These are phyloP conservation scores for Thaumatotibia leucotreta DNA, from an alignment of 1,140 invertebrate species.

Conservation along the genomic window DNA sequence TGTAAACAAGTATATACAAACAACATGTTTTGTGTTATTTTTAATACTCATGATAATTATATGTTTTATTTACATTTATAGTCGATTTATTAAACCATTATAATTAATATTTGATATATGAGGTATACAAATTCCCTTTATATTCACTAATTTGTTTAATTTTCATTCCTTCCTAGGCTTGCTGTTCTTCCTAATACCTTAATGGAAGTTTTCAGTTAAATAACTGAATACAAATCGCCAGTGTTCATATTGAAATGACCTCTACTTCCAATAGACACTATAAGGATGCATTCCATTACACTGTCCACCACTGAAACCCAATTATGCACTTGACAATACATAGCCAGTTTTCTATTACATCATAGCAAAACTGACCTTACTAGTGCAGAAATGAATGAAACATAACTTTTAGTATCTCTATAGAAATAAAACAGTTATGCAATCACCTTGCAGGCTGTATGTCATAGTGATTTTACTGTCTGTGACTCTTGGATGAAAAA, in stretches of 20 bases:
- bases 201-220: background rate
- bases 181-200: background rate
- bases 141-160: too few relatives aligned
- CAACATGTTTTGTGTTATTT: background rate
- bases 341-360: background rate
- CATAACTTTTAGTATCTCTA: too few relatives aligned
- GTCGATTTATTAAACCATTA: background rate
- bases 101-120: background rate
- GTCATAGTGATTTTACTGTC: too few relatives aligned
- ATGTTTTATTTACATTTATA: too few relatives aligned
- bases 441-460: too few relatives aligned
- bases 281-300: slow-evolving; percentile 12
- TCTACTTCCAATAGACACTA: slow-evolving; percentile 1
- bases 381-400: too few relatives aligned
- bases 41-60: too few relatives aligned
- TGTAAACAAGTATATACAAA: background rate
- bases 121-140: too few relatives aligned
- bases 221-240: background rate
- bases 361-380: background rate
- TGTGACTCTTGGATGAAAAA: too few relatives aligned
- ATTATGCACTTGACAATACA: background rate
- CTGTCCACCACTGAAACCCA: background rate
- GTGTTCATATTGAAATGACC: slow-evolving; percentile 7
- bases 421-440: too few relatives aligned
- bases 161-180: background rate